Evolutionary conservation across 2,888 invertebrate species (phyloP).

Genomic region (Eulithis testata): DNA sequence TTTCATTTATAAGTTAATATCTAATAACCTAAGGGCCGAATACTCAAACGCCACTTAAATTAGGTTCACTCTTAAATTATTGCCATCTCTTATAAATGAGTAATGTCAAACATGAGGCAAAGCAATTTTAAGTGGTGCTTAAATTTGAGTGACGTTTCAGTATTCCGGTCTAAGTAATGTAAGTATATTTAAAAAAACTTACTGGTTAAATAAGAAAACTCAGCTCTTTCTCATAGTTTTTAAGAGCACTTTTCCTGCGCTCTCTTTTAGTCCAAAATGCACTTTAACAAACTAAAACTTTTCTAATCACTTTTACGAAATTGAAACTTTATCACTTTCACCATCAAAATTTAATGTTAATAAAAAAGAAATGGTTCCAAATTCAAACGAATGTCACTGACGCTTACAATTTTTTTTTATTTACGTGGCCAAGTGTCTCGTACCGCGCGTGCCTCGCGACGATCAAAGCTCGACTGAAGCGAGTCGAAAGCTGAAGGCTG

Average conservation of each 20-base stretch:
- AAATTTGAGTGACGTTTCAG: too few relatives aligned
- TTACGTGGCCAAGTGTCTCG: conserved; percentile 23
- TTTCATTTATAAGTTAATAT: too few relatives aligned
- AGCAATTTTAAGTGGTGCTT: too few relatives aligned
- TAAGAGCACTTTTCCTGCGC: conserved; percentile 5
- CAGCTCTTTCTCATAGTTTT: conserved; percentile 13
- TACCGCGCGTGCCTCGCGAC: conserved; percentile 47
- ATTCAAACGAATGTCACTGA: conserved; percentile 25
- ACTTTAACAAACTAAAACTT: conserved; percentile 1
- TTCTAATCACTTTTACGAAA: background rate
- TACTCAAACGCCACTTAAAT: too few relatives aligned
- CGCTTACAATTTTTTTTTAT: conserved; percentile 23
- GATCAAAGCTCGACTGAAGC: conserved; percentile 53
- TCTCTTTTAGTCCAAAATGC: conserved; percentile 8
- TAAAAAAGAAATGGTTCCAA: conserved; percentile 11
- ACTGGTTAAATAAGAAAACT: conserved; percentile 16
- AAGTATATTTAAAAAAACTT: conserved; percentile 3
- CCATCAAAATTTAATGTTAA: conserved; percentile 6
- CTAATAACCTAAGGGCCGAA: too few relatives aligned
- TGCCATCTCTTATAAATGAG: too few relatives aligned
- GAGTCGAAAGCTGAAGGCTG: conserved; percentile 48
- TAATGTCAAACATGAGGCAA: too few relatives aligned
- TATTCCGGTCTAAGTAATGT: too few relatives aligned
- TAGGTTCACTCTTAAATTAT: too few relatives aligned
- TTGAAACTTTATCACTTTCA: conserved; percentile 18